Conservation (phyloP, 2,888 invertebrate species). For the Temnothorax rugatulus region DNA sequence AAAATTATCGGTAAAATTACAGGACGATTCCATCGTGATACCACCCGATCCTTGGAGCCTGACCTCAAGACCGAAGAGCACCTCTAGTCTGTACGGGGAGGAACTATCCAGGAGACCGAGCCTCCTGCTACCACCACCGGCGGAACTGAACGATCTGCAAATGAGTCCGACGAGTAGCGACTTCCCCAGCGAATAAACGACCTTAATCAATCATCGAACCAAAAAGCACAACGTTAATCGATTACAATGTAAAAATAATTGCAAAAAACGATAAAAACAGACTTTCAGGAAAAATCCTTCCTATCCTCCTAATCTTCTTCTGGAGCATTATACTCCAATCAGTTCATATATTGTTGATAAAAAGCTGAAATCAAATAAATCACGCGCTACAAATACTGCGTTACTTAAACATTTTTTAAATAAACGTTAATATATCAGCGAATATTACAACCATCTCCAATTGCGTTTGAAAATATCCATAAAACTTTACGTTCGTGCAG, state of each 20-base stretch:
- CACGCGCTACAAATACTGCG: background rate
- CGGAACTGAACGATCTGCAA: constrained; percentile 79
- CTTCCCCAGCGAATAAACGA: constrained; percentile 78
- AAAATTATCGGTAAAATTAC: constrained; percentile 26
- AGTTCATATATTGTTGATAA: background rate
- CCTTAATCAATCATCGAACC: background rate
- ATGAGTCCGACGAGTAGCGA: constrained; percentile 84
- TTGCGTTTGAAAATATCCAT: background rate
- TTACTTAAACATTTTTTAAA: constrained; percentile 7
- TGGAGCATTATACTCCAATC: background rate
- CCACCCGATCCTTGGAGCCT: constrained; percentile 82
- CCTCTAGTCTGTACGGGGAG: constrained; percentile 81
- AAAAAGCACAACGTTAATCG: constrained; percentile 5
- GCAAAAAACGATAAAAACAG: constrained; percentile 12
- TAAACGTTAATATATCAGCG: constrained; percentile 6
- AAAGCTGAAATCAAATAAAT: constrained; percentile 32
- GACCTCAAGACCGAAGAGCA: constrained; percentile 80
- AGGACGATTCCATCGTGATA: constrained; percentile 79
- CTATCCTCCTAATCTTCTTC: constrained; percentile 8
- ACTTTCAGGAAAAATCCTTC: constrained; percentile 5
- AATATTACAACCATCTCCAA: constrained; percentile 20
- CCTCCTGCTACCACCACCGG: constrained; percentile 80
- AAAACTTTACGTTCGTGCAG: background rate
- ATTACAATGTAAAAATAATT: constrained; percentile 19
- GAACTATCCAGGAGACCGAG: constrained; percentile 81